Evolutionary conservation across 2,888 invertebrate species (phyloP).

Genomic region (Clistopyga incitator): DNA sequence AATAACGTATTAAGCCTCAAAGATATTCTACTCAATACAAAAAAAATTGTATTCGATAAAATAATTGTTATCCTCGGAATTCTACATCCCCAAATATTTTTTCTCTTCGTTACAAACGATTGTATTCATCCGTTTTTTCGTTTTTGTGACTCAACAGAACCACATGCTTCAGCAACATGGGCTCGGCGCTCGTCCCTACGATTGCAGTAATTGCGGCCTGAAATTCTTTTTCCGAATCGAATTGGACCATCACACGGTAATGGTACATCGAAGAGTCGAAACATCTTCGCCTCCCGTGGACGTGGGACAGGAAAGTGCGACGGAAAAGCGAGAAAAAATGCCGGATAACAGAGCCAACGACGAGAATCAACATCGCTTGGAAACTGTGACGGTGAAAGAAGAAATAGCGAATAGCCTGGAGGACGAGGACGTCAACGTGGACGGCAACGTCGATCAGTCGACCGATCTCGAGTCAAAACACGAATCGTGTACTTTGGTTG

Average conservation of each 20-base stretch:
- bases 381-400: constrained; percentile 75
- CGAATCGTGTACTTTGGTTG: constrained; percentile 6
- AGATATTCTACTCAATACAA: too few species aligned
- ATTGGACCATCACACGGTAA: constrained; percentile 91
- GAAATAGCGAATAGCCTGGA: constrained; percentile 71
- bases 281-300: constrained; percentile 49
- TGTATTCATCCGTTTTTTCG: neutral
- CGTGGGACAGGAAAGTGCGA: constrained; percentile 36
- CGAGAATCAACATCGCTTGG: constrained; percentile 24
- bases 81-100: neutral
- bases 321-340: constrained; percentile 35
- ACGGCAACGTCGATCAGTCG: constrained; percentile 68
- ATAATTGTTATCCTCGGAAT: too few species aligned
- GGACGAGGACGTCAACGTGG: constrained; percentile 71
- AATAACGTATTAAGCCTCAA: too few species aligned
- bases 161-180: constrained; percentile 93
- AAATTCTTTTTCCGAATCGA: constrained; percentile 97
- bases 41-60: too few species aligned
- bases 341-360: constrained; percentile 47
- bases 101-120: neutral
- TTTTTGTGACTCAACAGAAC: constrained; percentile 85
- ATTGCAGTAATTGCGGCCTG: constrained; percentile 92
- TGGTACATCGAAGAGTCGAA: constrained; percentile 71
- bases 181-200: constrained; percentile 92
- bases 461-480: constrained; percentile 27